phyloP scores from a whole-genome alignment of 2,113 vertebrate species.

The Malurus alboscapulatus region DNA sequence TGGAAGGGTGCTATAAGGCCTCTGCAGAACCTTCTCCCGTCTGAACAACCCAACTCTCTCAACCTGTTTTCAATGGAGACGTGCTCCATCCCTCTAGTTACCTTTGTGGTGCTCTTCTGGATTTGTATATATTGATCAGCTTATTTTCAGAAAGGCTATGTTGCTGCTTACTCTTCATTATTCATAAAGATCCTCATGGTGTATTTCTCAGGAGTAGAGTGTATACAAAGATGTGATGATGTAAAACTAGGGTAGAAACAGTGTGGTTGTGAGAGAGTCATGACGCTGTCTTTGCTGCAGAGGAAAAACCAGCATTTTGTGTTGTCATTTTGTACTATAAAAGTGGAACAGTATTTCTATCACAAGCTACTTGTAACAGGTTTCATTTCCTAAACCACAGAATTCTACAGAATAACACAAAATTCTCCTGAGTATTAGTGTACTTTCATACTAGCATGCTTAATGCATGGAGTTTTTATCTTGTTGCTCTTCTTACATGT shows the following conservation, averaged over 20 bases:
- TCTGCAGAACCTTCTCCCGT: background rate
- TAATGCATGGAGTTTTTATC: rapidly evolving
- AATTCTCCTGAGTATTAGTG: background rate
- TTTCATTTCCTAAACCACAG: background rate
- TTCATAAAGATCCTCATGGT: background rate
- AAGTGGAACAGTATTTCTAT: background rate
- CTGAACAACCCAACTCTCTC: background rate
- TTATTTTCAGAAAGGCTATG: background rate
- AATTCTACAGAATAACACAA: background rate
- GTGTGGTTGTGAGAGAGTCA: background rate
- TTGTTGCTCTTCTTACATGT: background rate
- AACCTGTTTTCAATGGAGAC: background rate
- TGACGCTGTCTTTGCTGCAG: background rate
- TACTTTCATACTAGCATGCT: background rate
- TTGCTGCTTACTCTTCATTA: background rate
- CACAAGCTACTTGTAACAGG: background rate
- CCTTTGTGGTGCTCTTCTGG: background rate
- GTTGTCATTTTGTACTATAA: background rate
- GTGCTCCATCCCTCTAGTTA: background rate
- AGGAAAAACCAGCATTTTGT: background rate
- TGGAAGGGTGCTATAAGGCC: background rate
- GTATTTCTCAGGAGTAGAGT: background rate
- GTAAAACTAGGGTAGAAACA: background rate
- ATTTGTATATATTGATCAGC: rapidly evolving
- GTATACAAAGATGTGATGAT: background rate